A percentile compares a stretch with the other conserved stretches of the same genome.
These are phyloP conservation scores for Hemibagrus wyckioides DNA, from an alignment of 2,113 vertebrate genomes.

Conservation along the genomic window DNA sequence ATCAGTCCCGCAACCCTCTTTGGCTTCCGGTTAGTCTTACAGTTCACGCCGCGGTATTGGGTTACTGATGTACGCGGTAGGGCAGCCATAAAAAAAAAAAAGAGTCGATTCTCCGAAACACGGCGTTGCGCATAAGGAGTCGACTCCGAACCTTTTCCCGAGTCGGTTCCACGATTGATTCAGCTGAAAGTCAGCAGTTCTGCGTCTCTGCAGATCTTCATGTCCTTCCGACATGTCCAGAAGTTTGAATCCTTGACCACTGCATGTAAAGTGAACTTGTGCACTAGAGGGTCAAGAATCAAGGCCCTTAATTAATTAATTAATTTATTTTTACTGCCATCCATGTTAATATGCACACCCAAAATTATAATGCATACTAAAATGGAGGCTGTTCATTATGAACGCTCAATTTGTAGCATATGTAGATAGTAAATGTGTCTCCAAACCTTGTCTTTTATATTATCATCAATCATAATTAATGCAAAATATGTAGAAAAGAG, in stretches of 20 bases:
- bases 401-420: no score
- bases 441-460: neutral
- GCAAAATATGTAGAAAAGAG: neutral
- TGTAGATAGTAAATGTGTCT: neutral
- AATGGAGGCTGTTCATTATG: neutral
- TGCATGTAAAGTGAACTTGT: neutral
- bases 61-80: neutral
- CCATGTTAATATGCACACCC: neutral
- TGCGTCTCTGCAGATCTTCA: neutral
- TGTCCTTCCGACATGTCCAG: neutral
- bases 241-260: neutral
- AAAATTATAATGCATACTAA: neutral
- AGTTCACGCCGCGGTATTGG: neutral
- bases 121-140: neutral
- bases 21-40: slow-evolving; percentile 17
- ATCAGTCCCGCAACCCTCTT: slow-evolving; percentile 20
- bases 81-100: neutral
- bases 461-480: neutral
- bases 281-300: neutral
- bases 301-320: no score
- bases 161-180: neutral
- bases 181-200: neutral
- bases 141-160: neutral
- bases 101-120: neutral
- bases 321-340: neutral